Conservation (phyloP, 2,113 vertebrate genomes). For the Pedetes capensis region DNA sequence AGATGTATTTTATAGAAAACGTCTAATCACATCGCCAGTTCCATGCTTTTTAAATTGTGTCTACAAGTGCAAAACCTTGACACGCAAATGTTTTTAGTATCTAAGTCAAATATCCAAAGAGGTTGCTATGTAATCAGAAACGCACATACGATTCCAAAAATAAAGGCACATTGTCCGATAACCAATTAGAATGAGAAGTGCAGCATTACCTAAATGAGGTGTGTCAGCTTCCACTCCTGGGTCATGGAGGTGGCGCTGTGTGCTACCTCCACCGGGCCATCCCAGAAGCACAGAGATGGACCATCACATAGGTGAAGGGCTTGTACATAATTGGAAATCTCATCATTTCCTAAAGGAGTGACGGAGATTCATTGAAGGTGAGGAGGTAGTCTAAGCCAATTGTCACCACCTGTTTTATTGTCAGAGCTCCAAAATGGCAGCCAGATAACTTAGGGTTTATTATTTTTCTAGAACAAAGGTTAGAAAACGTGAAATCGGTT, state of each 20-base stretch:
- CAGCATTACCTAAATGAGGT: neutral
- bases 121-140: slow-evolving; percentile 77
- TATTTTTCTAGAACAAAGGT: slow-evolving; percentile 65
- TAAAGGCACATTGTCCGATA: slow-evolving; percentile 83
- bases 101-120: slow-evolving; percentile 36
- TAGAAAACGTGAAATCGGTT: slow-evolving; percentile 50
- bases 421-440: neutral
- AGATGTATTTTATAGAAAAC: slow-evolving; percentile 70
- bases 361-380: neutral
- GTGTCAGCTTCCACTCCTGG: neutral
- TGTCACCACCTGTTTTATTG: neutral
- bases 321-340: neutral
- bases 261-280: fast-evolving
- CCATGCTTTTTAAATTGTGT: slow-evolving; percentile 70
- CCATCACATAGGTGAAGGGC: neutral
- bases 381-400: neutral
- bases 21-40: slow-evolving; percentile 72
- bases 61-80: neutral
- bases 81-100: neutral
- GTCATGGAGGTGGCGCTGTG: fast-evolving
- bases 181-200: neutral
- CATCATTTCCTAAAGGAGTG: neutral
- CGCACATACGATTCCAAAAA: slow-evolving; percentile 53
- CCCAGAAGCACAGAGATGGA: neutral
- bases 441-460: slow-evolving; percentile 44